A percentile compares a stretch with the other conserved stretches of the same genome.
Conservation (phyloP, 2,888 invertebrate species). For the Subacronicta megacephala region DNA sequence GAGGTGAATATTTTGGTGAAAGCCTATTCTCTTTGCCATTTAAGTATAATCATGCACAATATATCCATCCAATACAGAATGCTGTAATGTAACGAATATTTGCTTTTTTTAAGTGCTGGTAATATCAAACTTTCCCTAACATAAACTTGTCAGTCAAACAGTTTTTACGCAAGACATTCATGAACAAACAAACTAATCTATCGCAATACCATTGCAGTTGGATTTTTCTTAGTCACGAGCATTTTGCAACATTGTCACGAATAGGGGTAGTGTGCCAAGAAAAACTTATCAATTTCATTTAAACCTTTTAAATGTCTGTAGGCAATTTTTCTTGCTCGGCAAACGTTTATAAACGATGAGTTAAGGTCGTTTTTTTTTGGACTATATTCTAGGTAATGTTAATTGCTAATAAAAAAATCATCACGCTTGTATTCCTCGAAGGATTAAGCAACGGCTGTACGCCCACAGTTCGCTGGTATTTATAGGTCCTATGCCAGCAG, state of each 20-base stretch:
- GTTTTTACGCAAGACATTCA: slow-evolving; percentile 35
- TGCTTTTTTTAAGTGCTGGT: slow-evolving; percentile 10
- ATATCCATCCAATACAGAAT: slow-evolving; percentile 13
- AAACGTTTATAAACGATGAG: no score
- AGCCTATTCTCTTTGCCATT: not conserved
- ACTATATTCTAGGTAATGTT: no score
- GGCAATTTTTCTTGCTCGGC: not conserved
- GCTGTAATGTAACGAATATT: slow-evolving; percentile 19
- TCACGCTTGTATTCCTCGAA: no score
- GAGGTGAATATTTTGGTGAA: slow-evolving; percentile 12
- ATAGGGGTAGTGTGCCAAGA: slow-evolving; percentile 7
- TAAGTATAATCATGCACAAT: no score
- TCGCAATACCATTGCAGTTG: slow-evolving; percentile 35
- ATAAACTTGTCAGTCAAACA: slow-evolving; percentile 40
- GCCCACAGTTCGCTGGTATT: no score
- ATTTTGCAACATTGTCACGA: slow-evolving; percentile 11
- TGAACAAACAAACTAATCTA: slow-evolving; percentile 32
- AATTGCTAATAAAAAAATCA: no score
- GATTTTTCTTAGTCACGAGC: slow-evolving; percentile 30
- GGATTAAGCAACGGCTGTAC: no score
- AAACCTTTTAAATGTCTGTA: not conserved
- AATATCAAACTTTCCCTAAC: slow-evolving; percentile 35
- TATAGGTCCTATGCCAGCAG: no score
- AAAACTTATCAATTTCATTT: slow-evolving; percentile 4
- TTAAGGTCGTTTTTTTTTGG: no score